These are phyloP conservation scores for Odontamblyopus lacepedii DNA, from an alignment of 2,797 vertebrate genomes.

Conservation along the genomic window DNA sequence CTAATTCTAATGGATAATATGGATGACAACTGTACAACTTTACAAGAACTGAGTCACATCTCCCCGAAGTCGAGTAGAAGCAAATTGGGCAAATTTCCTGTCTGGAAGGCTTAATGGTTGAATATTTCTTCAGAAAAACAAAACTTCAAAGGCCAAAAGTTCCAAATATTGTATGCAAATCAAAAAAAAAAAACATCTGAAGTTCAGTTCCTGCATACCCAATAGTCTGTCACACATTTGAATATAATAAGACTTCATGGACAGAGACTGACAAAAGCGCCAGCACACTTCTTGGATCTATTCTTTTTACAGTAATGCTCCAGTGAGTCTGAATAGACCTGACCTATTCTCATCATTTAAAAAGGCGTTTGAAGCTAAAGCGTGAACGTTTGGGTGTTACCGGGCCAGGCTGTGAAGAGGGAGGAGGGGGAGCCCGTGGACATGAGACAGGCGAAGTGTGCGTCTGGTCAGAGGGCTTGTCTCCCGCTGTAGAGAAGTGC, in stretches of 20 bases:
- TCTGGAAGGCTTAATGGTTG: too few relatives aligned
- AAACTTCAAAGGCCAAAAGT: too few relatives aligned
- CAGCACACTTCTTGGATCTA: conserved; percentile 16
- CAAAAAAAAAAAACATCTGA: too few relatives aligned
- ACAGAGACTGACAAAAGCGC: conserved; percentile 25
- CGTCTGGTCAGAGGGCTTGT: conserved; percentile 39
- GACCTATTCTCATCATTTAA: conserved; percentile 29
- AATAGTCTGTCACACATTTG: background rate
- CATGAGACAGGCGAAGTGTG: conserved; percentile 25
- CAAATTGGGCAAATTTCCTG: too few relatives aligned
- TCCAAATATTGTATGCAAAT: too few relatives aligned
- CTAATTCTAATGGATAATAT: too few relatives aligned
- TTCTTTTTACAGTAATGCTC: conserved; percentile 29
- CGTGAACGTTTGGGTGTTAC: conserved; percentile 4
- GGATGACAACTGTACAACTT: too few relatives aligned
- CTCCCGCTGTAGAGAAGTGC: conserved; percentile 52
- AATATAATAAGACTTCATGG: conserved; percentile 15
- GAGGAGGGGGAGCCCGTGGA: background rate
- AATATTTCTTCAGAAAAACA: too few relatives aligned
- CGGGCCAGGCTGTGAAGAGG: conserved; percentile 7
- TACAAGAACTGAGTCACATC: too few relatives aligned
- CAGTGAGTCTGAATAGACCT: conserved; percentile 20
- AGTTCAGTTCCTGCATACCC: too few relatives aligned
- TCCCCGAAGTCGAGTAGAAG: too few relatives aligned
- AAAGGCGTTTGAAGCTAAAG: conserved; percentile 16